Percentiles rank a stretch among this genome's conserved stretches.
Conservation (phyloP, 2,113 vertebrate species). For the Zootoca vivipara region DNA sequence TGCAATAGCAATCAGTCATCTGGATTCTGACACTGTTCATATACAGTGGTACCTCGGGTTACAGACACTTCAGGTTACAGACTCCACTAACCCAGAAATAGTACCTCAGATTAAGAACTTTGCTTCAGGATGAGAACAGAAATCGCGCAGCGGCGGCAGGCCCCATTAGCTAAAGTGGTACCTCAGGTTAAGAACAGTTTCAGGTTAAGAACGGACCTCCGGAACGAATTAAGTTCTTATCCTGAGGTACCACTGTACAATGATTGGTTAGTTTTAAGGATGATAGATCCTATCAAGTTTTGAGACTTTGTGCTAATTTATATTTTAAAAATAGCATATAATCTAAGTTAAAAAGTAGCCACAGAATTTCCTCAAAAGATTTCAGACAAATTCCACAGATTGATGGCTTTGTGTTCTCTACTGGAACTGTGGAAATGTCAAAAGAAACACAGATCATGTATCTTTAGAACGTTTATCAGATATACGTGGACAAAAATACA, state of each 20-base stretch:
- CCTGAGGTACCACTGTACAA: too few species aligned
- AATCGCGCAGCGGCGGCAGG: too few species aligned
- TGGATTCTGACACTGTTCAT: constrained; percentile 31
- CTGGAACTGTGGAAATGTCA: not conserved
- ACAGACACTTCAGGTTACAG: too few species aligned
- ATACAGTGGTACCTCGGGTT: too few species aligned
- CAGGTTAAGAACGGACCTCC: too few species aligned
- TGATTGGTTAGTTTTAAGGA: constrained; percentile 1
- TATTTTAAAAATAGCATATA: not conserved
- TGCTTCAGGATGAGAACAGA: too few species aligned
- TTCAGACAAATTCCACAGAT: not conserved
- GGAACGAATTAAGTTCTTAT: too few species aligned
- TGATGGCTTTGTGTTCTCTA: not conserved
- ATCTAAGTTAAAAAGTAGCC: constrained; percentile 6
- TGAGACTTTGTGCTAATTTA: not conserved
- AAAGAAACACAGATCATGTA: not conserved
- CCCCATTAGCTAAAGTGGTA: too few species aligned
- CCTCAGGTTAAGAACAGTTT: too few species aligned
- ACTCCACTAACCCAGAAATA: too few species aligned
- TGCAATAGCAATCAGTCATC: constrained; percentile 31
- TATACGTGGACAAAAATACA: not conserved
- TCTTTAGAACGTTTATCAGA: not conserved
- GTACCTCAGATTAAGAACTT: too few species aligned
- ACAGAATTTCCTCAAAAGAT: not conserved
- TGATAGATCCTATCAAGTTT: not conserved